These are phyloP conservation scores for Grapholita molesta DNA, from an alignment of 1,140 invertebrate genomes.

Conservation along the genomic window DNA sequence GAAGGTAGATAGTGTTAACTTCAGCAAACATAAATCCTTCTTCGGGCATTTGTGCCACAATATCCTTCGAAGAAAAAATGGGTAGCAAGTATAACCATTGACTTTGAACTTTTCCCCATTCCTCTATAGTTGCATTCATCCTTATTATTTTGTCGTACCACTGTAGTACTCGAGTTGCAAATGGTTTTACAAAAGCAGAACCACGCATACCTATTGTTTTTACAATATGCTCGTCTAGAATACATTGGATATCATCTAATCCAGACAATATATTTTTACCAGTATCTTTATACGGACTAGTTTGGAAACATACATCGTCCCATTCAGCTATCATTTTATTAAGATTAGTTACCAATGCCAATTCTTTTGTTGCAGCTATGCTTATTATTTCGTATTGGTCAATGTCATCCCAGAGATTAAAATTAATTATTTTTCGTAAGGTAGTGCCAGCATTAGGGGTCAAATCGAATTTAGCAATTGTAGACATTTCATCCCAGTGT, in stretches of 20 bases:
- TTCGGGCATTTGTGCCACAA: slow-evolving; percentile 95
- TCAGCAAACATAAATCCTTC: slow-evolving; percentile 89
- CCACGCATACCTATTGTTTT: slow-evolving; percentile 94
- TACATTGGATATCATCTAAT: slow-evolving; percentile 90
- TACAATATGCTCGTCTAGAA: slow-evolving; percentile 93
- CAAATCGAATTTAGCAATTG: slow-evolving; percentile 89
- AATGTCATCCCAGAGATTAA: slow-evolving; percentile 86
- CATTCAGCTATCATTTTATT: slow-evolving; percentile 93
- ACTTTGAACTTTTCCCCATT: slow-evolving; percentile 92
- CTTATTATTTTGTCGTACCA: slow-evolving; percentile 91
- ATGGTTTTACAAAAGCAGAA: slow-evolving; percentile 94
- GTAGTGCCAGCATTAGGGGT: slow-evolving; percentile 92
- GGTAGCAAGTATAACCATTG: slow-evolving; percentile 95
- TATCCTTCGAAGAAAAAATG: slow-evolving; percentile 96
- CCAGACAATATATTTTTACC: slow-evolving; percentile 87
- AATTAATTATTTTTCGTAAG: slow-evolving; percentile 88
- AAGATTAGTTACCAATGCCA: slow-evolving; percentile 87
- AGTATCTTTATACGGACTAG: slow-evolving; percentile 87
- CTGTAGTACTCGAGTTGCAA: slow-evolving; percentile 86
- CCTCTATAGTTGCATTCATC: slow-evolving; percentile 89
- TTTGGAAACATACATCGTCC: slow-evolving; percentile 86
- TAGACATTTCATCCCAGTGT: slow-evolving; percentile 95
- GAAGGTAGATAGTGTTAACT: slow-evolving; percentile 87
- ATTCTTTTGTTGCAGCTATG: slow-evolving; percentile 93
- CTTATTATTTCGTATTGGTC: slow-evolving; percentile 92